These are phyloP conservation scores for Ochotona princeps DNA, from an alignment of 2,113 vertebrate species.

Conservation along the genomic window DNA sequence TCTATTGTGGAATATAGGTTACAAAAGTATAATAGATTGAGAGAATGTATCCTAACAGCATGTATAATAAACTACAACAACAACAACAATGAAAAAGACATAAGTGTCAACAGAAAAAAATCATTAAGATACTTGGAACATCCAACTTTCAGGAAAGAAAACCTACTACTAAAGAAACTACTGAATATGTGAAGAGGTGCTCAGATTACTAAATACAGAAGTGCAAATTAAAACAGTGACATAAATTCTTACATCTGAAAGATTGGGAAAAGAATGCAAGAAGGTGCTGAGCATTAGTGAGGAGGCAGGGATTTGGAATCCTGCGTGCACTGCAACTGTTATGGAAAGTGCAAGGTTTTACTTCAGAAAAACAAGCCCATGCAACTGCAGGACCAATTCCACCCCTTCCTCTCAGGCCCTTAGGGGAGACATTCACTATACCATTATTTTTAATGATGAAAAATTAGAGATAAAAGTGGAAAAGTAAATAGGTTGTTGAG, in stretches of 20 bases:
- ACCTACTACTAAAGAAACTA: background rate
- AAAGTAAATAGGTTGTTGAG: background rate
- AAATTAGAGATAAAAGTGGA: background rate
- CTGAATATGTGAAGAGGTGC: background rate
- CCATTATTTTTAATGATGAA: background rate
- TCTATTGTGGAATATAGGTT: background rate
- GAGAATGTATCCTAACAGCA: background rate
- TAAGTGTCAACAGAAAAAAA: background rate
- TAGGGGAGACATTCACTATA: background rate
- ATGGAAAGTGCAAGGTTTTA: background rate
- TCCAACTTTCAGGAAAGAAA: background rate
- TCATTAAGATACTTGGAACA: background rate
- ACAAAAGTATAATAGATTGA: background rate
- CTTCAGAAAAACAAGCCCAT: background rate
- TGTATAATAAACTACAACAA: background rate
- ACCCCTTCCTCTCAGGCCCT: background rate
- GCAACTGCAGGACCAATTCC: background rate
- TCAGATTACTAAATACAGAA: slow-evolving; percentile 32
- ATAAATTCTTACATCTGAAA: background rate
- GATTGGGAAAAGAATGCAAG: background rate
- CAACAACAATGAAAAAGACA: background rate
- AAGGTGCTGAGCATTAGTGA: background rate
- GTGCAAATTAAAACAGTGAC: slow-evolving; percentile 44
- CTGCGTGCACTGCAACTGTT: background rate
- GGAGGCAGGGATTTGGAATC: background rate